Evolutionary conservation across 2,797 vertebrate species (phyloP), one percentile per base, ranked within the genome.

Genomic region (Falco peregrinus): DNA sequence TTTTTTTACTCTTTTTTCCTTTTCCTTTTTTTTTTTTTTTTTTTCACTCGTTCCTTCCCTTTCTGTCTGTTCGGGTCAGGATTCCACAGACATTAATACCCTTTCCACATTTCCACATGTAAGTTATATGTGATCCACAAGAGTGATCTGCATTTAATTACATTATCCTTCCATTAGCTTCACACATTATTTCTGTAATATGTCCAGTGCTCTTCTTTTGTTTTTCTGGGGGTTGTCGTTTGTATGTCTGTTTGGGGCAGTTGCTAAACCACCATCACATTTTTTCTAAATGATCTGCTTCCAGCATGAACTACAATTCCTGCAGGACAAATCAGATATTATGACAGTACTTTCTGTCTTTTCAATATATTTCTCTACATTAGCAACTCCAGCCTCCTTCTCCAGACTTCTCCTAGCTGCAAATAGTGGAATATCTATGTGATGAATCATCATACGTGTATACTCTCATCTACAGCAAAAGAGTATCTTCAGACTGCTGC

Each of bases 161-260:
- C 10, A 19, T 28, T 21, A 1, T 19, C 13, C 6, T 6, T 13
- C 3, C 3, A 25, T 6, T 16, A 2, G 0, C 35, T 63, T 53
- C 76, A 87, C 29, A 26, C 41, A 16, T 47, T 41, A 48, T 57
- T 89, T 73, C 41, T 45, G 6, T 10, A 29, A 29, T 2, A 37
- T 29, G 29, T 5, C 26, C 20, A 33, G 4, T 60, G 22, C 4
- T 77, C 5, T 10, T 29, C 10, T n/a, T n/a, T 4, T 25, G 18
- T 67, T 64, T 80, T 68, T 47, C 11, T 39, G 48, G 28, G 31
- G 10, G 39, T 41, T 41, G 11, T 11, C 39, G 5, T 41, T 41
- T 31, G 13, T n/a, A 28, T 47, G 67, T n/a, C 18, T 11, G 24
- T 31, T 56, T 54, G 14, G 60, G n/a, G 14, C 35, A 65, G 50